phyloP scores from a whole-genome alignment of 1,140 invertebrate genomes.

The Oncopeltus fasciatus region DNA sequence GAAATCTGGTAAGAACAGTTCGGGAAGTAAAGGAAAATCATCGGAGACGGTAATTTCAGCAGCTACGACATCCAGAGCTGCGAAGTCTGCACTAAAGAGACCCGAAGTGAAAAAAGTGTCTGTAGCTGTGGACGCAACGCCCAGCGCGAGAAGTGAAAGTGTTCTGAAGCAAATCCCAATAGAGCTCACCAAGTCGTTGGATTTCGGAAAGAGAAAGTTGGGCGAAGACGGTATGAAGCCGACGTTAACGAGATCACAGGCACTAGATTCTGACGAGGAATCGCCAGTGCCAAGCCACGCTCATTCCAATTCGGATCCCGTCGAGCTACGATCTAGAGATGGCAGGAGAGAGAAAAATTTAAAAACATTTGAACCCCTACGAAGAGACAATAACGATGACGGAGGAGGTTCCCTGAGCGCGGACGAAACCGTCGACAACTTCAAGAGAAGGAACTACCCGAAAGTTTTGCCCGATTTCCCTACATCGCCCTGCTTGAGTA shows the following conservation, averaged over 20 bases:
- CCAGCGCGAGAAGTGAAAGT: constrained; percentile 49
- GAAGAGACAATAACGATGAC: constrained; percentile 35
- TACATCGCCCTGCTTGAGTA: constrained; percentile 26
- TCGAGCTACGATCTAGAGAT: neutral
- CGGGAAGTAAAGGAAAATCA: constrained; percentile 35
- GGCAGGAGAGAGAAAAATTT: constrained; percentile 6
- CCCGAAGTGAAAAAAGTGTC: constrained; percentile 51
- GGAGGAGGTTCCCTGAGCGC: constrained; percentile 34
- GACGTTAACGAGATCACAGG: constrained; percentile 18
- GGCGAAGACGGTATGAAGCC: constrained; percentile 12
- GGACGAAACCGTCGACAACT: constrained; percentile 52
- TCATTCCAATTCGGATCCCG: constrained; percentile 57
- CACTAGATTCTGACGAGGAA: constrained; percentile 15
- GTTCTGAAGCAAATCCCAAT: constrained; percentile 58
- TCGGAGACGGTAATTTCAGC: constrained; percentile 14
- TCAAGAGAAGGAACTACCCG: constrained; percentile 61
- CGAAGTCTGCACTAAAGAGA: constrained; percentile 26
- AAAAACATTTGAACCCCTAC: constrained; percentile 33
- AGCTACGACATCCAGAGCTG: constrained; percentile 6
- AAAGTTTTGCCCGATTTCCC: constrained; percentile 65
- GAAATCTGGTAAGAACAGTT: constrained; percentile 42
- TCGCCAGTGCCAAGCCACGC: constrained; percentile 32
- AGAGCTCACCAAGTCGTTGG: constrained; percentile 44
- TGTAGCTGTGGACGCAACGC: constrained; percentile 59
- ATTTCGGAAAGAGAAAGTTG: constrained; percentile 16